These are phyloP conservation scores for Cherax destructor DNA, from an alignment of 1,140 invertebrate genomes.

Conservation along the genomic window DNA sequence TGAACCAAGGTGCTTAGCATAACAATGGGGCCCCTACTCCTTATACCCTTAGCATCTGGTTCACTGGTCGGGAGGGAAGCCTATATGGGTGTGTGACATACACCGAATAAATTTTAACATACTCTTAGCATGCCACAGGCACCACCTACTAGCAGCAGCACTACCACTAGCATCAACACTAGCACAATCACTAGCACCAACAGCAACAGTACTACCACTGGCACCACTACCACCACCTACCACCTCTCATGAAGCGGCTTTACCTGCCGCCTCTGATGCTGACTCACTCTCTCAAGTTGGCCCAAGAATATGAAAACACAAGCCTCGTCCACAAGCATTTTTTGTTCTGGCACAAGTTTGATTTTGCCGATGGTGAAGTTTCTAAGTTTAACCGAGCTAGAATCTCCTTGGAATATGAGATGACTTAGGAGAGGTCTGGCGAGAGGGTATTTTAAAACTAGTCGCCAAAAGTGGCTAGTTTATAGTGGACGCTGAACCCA, in stretches of 20 bases:
- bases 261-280: neutral
- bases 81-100: too few relatives aligned
- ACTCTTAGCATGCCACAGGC: neutral
- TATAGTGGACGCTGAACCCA: too few relatives aligned
- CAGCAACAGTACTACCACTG: neutral
- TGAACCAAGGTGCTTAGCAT: too few relatives aligned
- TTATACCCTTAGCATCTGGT: too few relatives aligned
- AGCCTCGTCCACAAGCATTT: neutral
- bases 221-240: neutral
- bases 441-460: too few relatives aligned
- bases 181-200: neutral
- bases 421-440: neutral
- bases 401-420: neutral
- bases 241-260: neutral
- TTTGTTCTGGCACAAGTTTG: neutral
- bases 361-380: neutral
- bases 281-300: neutral
- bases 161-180: neutral
- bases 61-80: too few relatives aligned
- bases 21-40: too few relatives aligned
- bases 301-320: constrained; percentile 7
- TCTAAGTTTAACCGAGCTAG: neutral
- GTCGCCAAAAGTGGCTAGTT: too few relatives aligned
- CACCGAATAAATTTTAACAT: too few relatives aligned
- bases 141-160: neutral